phyloP scores from a whole-genome alignment of 2,888 invertebrate species.

The Hirtodrosophila cameraria region DNA sequence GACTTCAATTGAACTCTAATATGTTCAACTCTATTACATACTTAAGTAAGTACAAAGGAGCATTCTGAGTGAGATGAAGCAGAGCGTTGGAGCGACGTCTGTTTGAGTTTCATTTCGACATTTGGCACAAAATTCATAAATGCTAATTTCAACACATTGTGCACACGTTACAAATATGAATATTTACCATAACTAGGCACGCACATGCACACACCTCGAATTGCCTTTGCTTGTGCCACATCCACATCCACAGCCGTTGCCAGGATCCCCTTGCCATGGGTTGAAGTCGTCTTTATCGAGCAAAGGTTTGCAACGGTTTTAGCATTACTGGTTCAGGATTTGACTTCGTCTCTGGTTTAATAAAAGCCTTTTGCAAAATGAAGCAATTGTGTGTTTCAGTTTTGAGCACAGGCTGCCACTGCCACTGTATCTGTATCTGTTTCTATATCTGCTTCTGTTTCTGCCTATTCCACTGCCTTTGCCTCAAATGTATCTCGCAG shows the following conservation, averaged over 20 bases:
- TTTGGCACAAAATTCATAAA: slow-evolving; percentile 82
- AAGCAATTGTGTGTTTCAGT: slow-evolving; percentile 69
- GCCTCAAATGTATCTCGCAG: slow-evolving; percentile 50
- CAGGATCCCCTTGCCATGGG: background rate
- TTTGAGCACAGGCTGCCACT: slow-evolving; percentile 52
- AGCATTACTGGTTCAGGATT: slow-evolving; percentile 51
- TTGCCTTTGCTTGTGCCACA: slow-evolving; percentile 29
- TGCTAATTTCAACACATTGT: slow-evolving; percentile 82
- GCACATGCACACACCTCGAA: slow-evolving; percentile 49
- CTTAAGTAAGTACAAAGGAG: slow-evolving; percentile 47
- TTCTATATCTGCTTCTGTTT: slow-evolving; percentile 52
- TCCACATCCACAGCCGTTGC: slow-evolving; percentile 34
- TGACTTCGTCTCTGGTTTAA: slow-evolving; percentile 64
- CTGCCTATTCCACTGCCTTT: slow-evolving; percentile 43
- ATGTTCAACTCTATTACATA: no score
- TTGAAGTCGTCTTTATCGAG: slow-evolving; percentile 45
- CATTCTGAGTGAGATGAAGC: slow-evolving; percentile 8
- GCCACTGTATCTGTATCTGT: background rate
- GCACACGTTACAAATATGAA: slow-evolving; percentile 79
- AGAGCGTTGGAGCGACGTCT: slow-evolving; percentile 47
- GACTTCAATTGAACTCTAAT: no score
- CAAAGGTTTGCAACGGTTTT: slow-evolving; percentile 58
- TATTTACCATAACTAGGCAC: slow-evolving; percentile 77
- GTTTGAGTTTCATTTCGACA: slow-evolving; percentile 63
- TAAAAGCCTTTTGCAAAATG: slow-evolving; percentile 77